These are phyloP conservation scores for Plebejus melissa DNA, from an alignment of 2,888 invertebrate genomes.

Conservation along the genomic window DNA sequence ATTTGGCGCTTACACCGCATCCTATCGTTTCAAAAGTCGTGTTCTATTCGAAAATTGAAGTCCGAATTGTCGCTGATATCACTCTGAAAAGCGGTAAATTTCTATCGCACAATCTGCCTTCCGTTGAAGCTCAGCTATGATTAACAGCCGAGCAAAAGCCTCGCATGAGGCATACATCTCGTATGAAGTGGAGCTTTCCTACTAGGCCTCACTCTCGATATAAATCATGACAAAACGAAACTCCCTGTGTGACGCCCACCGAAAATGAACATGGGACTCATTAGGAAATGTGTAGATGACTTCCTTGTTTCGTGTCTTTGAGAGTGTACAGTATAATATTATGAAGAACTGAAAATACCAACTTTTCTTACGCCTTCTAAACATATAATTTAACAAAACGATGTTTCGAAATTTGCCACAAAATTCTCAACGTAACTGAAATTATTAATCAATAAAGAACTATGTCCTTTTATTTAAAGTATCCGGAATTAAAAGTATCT, in stretches of 20 bases:
- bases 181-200: not conserved
- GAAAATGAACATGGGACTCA: not conserved
- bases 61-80: not conserved
- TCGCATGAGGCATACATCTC: not conserved
- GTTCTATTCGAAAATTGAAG: not conserved
- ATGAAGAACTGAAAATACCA: no score
- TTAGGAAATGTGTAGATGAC: not conserved
- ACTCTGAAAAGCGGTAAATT: not conserved
- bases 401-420: no score
- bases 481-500: no score
- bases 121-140: not conserved
- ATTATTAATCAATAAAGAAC: no score
- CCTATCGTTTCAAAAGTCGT: no score
- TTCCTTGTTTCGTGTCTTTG: not conserved
- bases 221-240: not conserved
- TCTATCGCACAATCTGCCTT: not conserved
- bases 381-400: no score
- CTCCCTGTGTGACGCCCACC: slow-evolving; percentile 6
- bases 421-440: no score
- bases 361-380: no score
- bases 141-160: not conserved
- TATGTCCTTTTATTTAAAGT: no score
- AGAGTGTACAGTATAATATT: not conserved
- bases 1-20: no score
- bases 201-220: not conserved